Percentiles rank a stretch among this genome's conserved stretches.
These are phyloP conservation scores for Pectinophora gossypiella DNA, from an alignment of 1,140 invertebrate species.

Conservation along the genomic window DNA sequence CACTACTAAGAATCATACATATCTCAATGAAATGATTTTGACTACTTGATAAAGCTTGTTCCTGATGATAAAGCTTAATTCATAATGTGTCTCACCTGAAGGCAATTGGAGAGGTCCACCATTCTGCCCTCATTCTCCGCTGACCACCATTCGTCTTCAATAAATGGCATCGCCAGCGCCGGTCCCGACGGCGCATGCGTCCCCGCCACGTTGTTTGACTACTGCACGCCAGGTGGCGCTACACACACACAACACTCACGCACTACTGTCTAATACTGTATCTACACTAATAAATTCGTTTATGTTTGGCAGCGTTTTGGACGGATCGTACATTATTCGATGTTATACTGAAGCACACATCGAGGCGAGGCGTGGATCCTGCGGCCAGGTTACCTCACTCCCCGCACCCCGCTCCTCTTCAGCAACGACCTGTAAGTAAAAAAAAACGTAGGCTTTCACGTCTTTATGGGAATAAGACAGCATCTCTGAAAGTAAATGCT, in stretches of 20 bases:
- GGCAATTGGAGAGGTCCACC: conserved; percentile 91
- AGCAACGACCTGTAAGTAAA: conserved; percentile 70
- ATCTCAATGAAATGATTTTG: too few species aligned
- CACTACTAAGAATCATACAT: too few species aligned
- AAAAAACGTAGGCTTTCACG: conserved; percentile 65
- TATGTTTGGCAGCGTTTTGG: conserved; percentile 65
- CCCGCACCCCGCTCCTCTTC: conserved; percentile 58
- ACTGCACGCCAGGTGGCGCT: conserved; percentile 56
- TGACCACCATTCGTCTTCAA: conserved; percentile 95
- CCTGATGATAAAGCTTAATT: too few species aligned
- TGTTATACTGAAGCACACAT: conserved; percentile 50
- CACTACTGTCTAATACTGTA: conserved; percentile 37
- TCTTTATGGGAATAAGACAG: too few species aligned
- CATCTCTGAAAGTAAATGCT: conserved; percentile 16
- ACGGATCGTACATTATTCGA: conserved; percentile 59
- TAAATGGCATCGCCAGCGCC: conserved; percentile 92
- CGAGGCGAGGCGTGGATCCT: conserved; percentile 30
- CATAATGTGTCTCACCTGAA: conserved; percentile 87
- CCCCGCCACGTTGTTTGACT: conserved; percentile 74
- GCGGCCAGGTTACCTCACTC: conserved; percentile 71
- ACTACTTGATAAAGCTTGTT: too few species aligned
- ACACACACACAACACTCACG: conserved; percentile 40
- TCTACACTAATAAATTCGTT: conserved; percentile 66
- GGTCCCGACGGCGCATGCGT: conserved; percentile 78
- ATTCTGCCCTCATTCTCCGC: conserved; percentile 94